Base-by-base conservation (phyloP, 2,888 invertebrate genomes). In the Dendrolimus houi region DNA sequence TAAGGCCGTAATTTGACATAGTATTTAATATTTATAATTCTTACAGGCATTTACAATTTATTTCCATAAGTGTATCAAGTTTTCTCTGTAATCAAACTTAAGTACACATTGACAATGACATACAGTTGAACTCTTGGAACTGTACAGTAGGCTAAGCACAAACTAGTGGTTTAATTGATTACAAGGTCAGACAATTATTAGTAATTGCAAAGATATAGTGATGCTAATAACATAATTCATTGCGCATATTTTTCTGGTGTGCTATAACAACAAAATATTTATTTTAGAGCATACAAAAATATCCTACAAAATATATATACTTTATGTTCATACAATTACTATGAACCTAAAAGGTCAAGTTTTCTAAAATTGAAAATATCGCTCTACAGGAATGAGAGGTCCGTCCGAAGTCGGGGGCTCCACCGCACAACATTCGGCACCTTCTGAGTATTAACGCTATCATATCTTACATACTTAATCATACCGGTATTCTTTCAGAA, bases 371-470 rank as follows among this genome's bases (percentile, higher is more conserved):
- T 2, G 12, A 47, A 47, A 9, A 47, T 47, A 47, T 74, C 75
- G 83, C 76, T 81, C 81, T 82, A 82, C 76, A 84, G 87, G 87
- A 88, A 87, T 86, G 87, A 86, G 79, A 81, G 75, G 75, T 72
- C 73, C 3, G 77, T 69, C 69, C 68, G 70, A 71, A 74, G 69
- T 66, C 69, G 67, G 63, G 63, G 67, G 70, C 70, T 69, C 67
- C 71, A 68, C 72, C 77, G 76, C 77, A 77, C 79, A 47, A 47
- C 12, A 47, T 47, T 47, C 47, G 47, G 47, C 84, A 85, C 85
- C 83, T 80, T 82, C 77, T 87, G 87, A 87, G 87, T 87, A 87
- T 87, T 87, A 76, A 85, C 76, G 75, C 83, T 77, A 81, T 75
- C 65, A 68, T 70, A 71, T 75, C 66, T 69, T 70, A 71, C 71